Base-by-base conservation (phyloP, 2,888 invertebrate species). In the Hirtodrosophila histrioides region DNA sequence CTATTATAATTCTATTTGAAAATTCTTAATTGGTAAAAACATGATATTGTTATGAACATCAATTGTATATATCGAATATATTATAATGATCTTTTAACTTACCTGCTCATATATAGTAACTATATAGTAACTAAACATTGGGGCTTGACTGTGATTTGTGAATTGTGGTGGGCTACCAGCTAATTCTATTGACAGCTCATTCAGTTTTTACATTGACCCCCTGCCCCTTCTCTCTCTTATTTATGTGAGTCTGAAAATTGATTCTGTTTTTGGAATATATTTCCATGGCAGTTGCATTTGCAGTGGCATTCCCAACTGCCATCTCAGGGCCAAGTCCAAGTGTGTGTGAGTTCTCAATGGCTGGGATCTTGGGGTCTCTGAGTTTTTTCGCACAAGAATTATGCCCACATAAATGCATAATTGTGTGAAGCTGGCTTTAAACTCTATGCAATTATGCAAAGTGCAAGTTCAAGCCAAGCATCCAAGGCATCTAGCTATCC, bases 361-460 rank as follows among this genome's bases (percentile, higher is more conserved):
- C 44, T 44, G 46, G 53, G 41, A 44, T 44, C 39, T 50, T 37
- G 51, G 37, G 37, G 17, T 37, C 24, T 46, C 44, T 66, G 51
- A 54, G 45, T 56, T 61, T 58, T 58, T 67, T 78, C 80, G 70
- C 80, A 82, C 75, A 78, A 82, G 71, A 75, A 69, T 72, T 70
- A 67, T 84, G 81, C 80, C 69, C 71, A 77, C 53, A 68, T 76
- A 71, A 74, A 63, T 75, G 66, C 55, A 49, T 83, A 82, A 79
- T 81, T 78, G 81, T 81, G 81, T 67, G 83, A 80, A 81, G 56
- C 69, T 66, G 60, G 3, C 53, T 62, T 56, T 10, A 37, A 54
- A 50, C 12, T 46, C 27, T 64, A 51, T 74, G 78, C 79, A 79
- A 82, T 84, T 82, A 79, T 81, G 82, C 84, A 77, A 79, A 84